A percentile compares a stretch with the other conserved stretches of the same genome.
Evolutionary conservation across 2,113 vertebrate genomes (phyloP).

Genomic region (Nothocercus nigrocapillus): DNA sequence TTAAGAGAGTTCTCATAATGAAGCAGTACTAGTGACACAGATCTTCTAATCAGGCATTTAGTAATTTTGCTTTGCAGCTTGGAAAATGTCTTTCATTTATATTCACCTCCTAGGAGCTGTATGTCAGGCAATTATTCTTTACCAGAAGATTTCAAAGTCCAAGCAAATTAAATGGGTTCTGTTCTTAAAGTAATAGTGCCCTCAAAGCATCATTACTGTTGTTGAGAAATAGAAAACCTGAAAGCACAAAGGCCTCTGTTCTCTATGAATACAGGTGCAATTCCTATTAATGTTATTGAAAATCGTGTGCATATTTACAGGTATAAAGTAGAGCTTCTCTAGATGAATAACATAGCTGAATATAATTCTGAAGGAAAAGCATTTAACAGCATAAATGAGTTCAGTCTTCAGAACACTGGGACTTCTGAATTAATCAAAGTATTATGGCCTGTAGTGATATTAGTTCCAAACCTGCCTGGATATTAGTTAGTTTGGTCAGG

Average conservation of each 20-base stretch:
- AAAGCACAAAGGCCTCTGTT: not conserved
- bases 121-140: conserved; percentile 72
- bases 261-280: not conserved
- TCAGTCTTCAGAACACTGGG: not conserved
- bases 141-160: conserved; percentile 68
- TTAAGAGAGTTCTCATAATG: conserved; percentile 67
- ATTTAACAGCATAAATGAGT: not conserved
- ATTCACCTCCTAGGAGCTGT: conserved; percentile 66
- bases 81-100: conserved; percentile 76
- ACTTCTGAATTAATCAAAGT: not conserved
- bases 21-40: conserved; percentile 62
- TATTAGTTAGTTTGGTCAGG: not conserved
- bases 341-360: not conserved
- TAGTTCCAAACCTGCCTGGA: not conserved
- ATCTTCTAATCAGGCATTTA: conserved; percentile 75
- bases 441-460: not conserved
- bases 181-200: conserved; percentile 58
- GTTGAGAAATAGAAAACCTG: conserved; percentile 32
- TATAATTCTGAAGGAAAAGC: not conserved
- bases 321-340: not conserved
- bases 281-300: not conserved
- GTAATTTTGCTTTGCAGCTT: conserved; percentile 71
- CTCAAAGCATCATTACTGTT: conserved; percentile 43
- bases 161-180: conserved; percentile 66
- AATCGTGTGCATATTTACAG: conserved; percentile 37